Conservation (phyloP, 2,797 vertebrate species). For the Protonibea diacanthus region DNA sequence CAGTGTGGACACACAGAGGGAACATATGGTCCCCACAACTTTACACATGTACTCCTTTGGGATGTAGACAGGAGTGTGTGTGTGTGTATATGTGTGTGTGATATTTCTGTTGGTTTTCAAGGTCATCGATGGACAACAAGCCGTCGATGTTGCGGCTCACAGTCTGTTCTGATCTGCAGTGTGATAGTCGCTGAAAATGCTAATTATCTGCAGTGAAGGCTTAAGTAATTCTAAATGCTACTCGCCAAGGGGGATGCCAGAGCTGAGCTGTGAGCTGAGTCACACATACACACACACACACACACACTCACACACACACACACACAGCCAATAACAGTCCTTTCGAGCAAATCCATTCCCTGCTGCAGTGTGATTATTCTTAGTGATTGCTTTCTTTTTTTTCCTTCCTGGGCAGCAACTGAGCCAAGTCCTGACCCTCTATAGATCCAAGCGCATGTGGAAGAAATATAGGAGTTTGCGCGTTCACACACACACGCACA, state of each 20-base stretch:
- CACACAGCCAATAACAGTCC: conserved; percentile 40
- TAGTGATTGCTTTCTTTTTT: conserved; percentile 57
- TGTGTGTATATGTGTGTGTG: neutral
- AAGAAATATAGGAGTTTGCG: conserved; percentile 24
- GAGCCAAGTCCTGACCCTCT: conserved; percentile 54
- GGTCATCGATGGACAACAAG: conserved; percentile 31
- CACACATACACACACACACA: conserved; percentile 44
- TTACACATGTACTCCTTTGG: neutral
- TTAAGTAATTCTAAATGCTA: conserved; percentile 66
- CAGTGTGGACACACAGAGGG: neutral
- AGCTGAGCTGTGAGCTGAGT: conserved; percentile 49
- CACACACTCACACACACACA: conserved; percentile 29
- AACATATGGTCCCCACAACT: neutral
- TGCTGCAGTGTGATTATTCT: conserved; percentile 78
- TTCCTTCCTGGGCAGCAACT: conserved; percentile 42
- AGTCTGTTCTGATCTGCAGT: conserved; percentile 57
- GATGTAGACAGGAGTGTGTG: neutral
- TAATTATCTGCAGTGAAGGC: conserved; percentile 74
- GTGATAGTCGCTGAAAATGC: conserved; percentile 59
- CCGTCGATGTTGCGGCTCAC: conserved; percentile 3
- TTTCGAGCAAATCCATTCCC: conserved; percentile 56
- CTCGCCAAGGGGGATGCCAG: conserved; percentile 50
- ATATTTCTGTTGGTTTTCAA: conserved; percentile 38
- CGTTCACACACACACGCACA: conserved; percentile 10
- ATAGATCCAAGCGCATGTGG: conserved; percentile 35